Evolutionary conservation across 2,797 vertebrate genomes (phyloP).

Genomic region (Rhynchonycteris naso): DNA sequence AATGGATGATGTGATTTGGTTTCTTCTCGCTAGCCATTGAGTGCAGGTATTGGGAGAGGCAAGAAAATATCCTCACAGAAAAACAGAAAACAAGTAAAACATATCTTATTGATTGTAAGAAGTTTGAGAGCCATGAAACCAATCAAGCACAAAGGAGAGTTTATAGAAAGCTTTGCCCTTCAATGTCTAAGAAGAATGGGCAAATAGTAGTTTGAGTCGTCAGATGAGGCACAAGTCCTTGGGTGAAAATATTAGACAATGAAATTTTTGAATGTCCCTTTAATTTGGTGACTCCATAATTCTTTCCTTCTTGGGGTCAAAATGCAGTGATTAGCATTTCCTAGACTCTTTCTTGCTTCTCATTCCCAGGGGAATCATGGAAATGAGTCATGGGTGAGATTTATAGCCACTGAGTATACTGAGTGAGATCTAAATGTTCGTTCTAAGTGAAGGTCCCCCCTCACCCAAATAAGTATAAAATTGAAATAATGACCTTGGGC

Average conservation of each 20-base stretch:
- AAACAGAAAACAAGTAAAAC: background rate
- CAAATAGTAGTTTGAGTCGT: background rate
- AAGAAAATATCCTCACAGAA: background rate
- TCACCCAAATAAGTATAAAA: background rate
- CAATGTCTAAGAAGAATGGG: background rate
- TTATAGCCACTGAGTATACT: background rate
- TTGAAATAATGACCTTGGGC: background rate
- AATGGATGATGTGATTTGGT: background rate
- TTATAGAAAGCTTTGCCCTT: background rate
- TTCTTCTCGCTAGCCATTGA: background rate
- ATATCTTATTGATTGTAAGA: background rate
- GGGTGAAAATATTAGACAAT: background rate
- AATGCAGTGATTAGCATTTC: background rate
- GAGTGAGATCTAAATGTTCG: background rate
- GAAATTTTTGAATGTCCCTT: background rate
- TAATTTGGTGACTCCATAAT: background rate
- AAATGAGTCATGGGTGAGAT: background rate
- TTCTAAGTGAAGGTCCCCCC: slow-evolving; percentile 1
- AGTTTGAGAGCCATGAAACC: background rate
- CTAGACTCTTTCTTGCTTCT: background rate
- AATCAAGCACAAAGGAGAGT: background rate
- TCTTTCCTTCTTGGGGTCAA: background rate
- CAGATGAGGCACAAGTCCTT: background rate
- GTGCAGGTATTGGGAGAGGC: background rate
- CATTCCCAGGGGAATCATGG: background rate